Evolutionary conservation across 2,888 invertebrate genomes (phyloP), one percentile per base, ranked within the genome.

Genomic region (Poecilobothrus nobilitatus): DNA sequence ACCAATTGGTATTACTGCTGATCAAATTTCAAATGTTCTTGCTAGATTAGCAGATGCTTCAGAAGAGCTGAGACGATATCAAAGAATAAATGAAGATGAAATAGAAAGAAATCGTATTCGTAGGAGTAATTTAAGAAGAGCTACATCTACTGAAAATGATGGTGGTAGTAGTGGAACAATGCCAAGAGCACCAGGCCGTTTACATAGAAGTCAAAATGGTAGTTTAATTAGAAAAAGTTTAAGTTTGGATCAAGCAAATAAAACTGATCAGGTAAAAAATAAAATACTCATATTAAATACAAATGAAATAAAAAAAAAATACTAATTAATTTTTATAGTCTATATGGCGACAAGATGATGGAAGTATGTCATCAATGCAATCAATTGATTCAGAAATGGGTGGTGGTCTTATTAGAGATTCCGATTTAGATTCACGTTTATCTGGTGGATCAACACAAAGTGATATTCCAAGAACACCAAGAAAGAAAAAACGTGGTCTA

Each of bases 391-490:
- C 88, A 1, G 88, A 87, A 71, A 79, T 85, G 53, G 90, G 90
- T 73, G 87, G 85, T 71, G 84, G 84, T 65, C 80, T 88, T 80
- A 87, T 87, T 66, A 85, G 91, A 68, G 92, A 92, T 78, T 81
- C 79, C 0, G 75, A 80, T 0, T 84, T 92, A 67, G 93, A 94
- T 79, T 92, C 91, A 75, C 88, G 92, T 63, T 82, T 94, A 73
- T 94, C 94, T 0, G 90, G 89, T 64, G 91, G 91, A 15, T 94
- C 94, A 1, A 91, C 91, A 0, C 92, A 93, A 80, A 93, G 94
- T 79, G 94, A 94, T 76, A 80, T 90, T 69, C 87, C 90, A 4
- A 82, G 83, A 1, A 84, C 88, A 44, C 89, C 91, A 69, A 78
- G 82, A 44, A 92, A 92, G 78, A 91, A 92, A 82, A 88, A 88